Base-by-base conservation (phyloP, 1,140 invertebrate species). In the Formica selysi region DNA sequence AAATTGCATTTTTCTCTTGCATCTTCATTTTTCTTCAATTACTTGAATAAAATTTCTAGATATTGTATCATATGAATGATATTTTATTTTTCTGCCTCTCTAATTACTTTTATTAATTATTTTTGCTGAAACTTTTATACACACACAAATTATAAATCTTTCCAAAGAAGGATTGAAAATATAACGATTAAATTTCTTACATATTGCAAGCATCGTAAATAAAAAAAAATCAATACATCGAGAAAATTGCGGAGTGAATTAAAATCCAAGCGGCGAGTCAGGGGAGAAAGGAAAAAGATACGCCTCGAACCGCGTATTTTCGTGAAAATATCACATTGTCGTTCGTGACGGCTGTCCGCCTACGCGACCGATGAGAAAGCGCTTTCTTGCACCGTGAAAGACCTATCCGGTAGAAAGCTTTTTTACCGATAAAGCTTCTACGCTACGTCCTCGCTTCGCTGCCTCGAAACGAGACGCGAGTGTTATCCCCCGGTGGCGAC, bases 381-480 rank as follows among this genome's bases (percentile, higher is more conserved):
- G 73, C 87, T 91, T 91, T 80, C 76, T 90, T 87, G 67, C 86
- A 36, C n/a, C 65, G 44, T 29, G 41, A 10, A 86, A 81, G 79
- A 89, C 41, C 80, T 90, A 91, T 91, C 87, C 78, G 54, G 48
- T 61, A 84, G 76, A 91, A 85, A 91, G 90, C 87, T 91, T 91
- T 91, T 90, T 91, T 91, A 87, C 41, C 19, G 48, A 67, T 29
- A 22, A 48, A 70, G 76, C 41, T 74, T 76, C 65, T 57, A 26
- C 74, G 19, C 36, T 62, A 62, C 74, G 38, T 61, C 64, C 38
- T 84, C 78, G 71, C 67, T 51, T 79, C 73, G 41, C 26, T 32
- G 48, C 76, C 70, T 81, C 76, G 44, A 41, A 59, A 54, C 57
- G 80, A 85, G 73, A 87, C 73, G 59, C 79, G 61, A 67, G 61